A percentile compares a stretch with the other conserved stretches of the same genome.
phyloP scores from a whole-genome alignment of 2,888 invertebrate genomes.

The Drosophila fungiperda region DNA sequence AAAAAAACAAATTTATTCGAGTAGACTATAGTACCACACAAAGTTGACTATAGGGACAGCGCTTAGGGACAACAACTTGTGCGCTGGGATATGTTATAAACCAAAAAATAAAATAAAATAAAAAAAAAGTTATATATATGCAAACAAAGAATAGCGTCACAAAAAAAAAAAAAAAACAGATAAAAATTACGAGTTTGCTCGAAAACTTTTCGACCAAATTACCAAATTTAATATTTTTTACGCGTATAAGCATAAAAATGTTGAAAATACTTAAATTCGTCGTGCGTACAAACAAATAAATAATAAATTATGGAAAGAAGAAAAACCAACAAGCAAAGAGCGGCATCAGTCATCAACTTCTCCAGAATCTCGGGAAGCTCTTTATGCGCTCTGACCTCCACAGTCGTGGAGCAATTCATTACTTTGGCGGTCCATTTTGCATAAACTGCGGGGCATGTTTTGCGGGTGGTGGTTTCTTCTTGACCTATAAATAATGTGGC shows the following conservation, averaged over 20 bases:
- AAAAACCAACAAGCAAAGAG: conserved; percentile 20
- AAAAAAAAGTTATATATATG: conserved; percentile 7
- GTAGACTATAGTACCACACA: conserved; percentile 1
- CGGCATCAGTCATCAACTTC: conserved; percentile 8
- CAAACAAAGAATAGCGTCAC: conserved; percentile 20
- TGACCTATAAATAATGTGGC: conserved; percentile 76
- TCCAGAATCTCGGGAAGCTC: conserved; percentile 16
- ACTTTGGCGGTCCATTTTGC: conserved; percentile 48
- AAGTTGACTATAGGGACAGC: background rate
- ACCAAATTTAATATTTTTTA: conserved; percentile 43
- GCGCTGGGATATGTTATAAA: conserved; percentile 17
- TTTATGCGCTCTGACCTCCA: conserved; percentile 8
- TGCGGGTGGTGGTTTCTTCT: conserved; percentile 17
- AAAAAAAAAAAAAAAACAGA: conserved; percentile 31
- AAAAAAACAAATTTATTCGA: conserved; percentile 9
- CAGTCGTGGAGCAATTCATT: conserved; percentile 63
- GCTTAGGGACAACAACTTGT: conserved; percentile 1
- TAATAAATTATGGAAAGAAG: conserved; percentile 39
- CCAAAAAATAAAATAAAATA: conserved; percentile 23
- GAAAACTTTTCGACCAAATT: conserved; percentile 60
- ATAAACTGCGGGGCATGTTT: conserved; percentile 49
- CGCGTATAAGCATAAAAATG: conserved; percentile 51
- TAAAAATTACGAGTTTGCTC: conserved; percentile 64
- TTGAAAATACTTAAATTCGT: conserved; percentile 44
- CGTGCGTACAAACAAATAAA: conserved; percentile 61